phyloP scores from a whole-genome alignment of 2,888 invertebrate species.

The Anthrax anthrax region DNA sequence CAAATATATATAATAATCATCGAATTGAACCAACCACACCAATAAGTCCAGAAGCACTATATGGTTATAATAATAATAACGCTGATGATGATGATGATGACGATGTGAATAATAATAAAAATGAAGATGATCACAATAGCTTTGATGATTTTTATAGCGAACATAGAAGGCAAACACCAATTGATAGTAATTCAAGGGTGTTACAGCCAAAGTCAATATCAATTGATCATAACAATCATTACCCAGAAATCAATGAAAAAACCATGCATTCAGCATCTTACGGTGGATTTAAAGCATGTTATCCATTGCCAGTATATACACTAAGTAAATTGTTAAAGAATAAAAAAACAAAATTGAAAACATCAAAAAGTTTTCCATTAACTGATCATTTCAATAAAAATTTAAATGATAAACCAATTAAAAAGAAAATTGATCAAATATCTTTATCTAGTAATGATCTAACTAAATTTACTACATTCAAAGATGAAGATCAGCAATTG shows the following conservation, averaged over 20 bases:
- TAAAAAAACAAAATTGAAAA: background rate
- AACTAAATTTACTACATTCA: no score
- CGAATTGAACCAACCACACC: background rate
- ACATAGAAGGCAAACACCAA: background rate
- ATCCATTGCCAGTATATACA: slow-evolving; percentile 3
- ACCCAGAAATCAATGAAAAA: background rate
- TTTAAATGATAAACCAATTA: no score
- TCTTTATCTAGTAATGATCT: no score
- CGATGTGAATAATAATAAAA: background rate
- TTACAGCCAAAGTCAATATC: background rate
- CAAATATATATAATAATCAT: background rate
- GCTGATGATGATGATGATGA: background rate
- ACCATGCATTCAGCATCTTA: background rate
- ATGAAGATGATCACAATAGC: no score
- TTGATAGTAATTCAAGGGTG: background rate
- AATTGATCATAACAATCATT: background rate
- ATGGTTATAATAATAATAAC: background rate
- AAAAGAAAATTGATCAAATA: no score
- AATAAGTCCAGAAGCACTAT: background rate
- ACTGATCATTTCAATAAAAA: no score
- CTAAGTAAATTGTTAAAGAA: slow-evolving; percentile 1
- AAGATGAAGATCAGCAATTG: no score
- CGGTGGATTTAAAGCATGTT: slow-evolving; percentile 2
- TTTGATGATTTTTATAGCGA: no score
- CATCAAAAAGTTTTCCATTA: no score